Evolutionary conservation across 2,797 vertebrate genomes (phyloP).

Genomic region (Tadarida brasiliensis): DNA sequence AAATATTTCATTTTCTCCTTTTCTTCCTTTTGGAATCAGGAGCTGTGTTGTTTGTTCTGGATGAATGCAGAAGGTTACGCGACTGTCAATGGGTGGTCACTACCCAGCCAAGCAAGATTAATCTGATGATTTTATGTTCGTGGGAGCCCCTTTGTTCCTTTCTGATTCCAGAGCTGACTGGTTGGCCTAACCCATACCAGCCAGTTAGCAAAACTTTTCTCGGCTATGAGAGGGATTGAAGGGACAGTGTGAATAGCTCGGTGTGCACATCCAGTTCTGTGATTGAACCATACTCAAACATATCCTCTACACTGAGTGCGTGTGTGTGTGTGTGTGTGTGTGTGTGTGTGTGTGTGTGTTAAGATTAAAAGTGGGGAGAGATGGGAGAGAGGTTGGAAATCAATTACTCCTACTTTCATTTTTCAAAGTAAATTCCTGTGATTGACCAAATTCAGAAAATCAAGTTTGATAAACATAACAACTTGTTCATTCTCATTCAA

Average conservation of each 20-base stretch:
- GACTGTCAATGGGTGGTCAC: neutral
- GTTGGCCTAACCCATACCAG: neutral
- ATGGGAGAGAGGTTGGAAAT: neutral
- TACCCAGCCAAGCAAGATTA: neutral
- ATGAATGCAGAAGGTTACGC: conserved; percentile 6
- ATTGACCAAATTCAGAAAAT: conserved; percentile 49
- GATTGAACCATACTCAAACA: conserved; percentile 3
- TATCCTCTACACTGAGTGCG: neutral
- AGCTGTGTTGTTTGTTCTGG: conserved; percentile 44
- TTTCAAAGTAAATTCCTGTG: conserved; percentile 52
- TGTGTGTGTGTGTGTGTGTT: neutral
- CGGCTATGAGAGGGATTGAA: neutral
- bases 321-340: neutral
- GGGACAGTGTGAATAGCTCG: neutral
- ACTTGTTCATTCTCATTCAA: conserved; percentile 29
- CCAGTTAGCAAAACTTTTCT: neutral
- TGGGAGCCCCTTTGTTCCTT: conserved; percentile 15
- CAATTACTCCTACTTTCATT: neutral
- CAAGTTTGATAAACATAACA: neutral
- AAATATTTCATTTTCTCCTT: conserved; percentile 53
- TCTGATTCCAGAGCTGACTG: conserved; percentile 27
- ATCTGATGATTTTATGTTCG: conserved; percentile 50
- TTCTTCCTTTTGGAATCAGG: conserved; percentile 42
- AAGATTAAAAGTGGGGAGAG: neutral
- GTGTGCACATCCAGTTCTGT: neutral